phyloP scores from a whole-genome alignment of 2,113 vertebrate genomes.

The Bufo gargarizans region DNA sequence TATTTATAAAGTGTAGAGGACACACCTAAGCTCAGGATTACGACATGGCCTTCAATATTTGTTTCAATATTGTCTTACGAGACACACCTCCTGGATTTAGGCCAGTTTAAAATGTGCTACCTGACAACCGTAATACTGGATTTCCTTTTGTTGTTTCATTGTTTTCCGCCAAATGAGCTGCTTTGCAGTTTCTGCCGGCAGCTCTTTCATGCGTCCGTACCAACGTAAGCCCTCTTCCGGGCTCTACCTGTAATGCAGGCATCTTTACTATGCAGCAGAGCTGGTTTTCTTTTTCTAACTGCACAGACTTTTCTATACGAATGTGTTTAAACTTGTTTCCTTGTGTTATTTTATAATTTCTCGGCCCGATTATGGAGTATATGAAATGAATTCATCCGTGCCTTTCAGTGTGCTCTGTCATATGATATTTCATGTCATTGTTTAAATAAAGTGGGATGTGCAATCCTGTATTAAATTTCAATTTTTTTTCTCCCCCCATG shows the following conservation, averaged over 20 bases:
- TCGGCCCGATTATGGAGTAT: background rate
- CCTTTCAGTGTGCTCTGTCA: background rate
- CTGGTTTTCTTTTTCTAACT: background rate
- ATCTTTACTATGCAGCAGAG: constrained; percentile 15
- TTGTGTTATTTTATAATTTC: background rate
- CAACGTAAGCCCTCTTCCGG: background rate
- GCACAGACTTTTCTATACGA: background rate
- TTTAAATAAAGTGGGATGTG: background rate
- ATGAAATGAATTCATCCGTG: background rate
- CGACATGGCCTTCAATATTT: constrained; percentile 62
- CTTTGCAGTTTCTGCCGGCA: background rate
- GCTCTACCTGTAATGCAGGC: background rate
- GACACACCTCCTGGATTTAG: constrained; percentile 67
- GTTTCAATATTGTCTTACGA: constrained; percentile 12
- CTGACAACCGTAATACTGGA: constrained; percentile 27
- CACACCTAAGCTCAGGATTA: constrained; percentile 74
- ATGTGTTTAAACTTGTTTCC: background rate
- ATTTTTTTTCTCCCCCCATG: too few relatives aligned
- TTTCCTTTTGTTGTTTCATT: constrained; percentile 41
- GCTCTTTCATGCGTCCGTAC: background rate
- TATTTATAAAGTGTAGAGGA: constrained; percentile 71
- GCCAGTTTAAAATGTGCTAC: constrained; percentile 53
- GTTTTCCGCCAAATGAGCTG: background rate
- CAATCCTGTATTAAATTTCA: too few relatives aligned
- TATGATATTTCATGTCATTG: background rate